A percentile compares a stretch with the other conserved stretches of the same genome.
phyloP scores from a whole-genome alignment of 2,888 invertebrate species.

The Chymomyza procnemis region DNA sequence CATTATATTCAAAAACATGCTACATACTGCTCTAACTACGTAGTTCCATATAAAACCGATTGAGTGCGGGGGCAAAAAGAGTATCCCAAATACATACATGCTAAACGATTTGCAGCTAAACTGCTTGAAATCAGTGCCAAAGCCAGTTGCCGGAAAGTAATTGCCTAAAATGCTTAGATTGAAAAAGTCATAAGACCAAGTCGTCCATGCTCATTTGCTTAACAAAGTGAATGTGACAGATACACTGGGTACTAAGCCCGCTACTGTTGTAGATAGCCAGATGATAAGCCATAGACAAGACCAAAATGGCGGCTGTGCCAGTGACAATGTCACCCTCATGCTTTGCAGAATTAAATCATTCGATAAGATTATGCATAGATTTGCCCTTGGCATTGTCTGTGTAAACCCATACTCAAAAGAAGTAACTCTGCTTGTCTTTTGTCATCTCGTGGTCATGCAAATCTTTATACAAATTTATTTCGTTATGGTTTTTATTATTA shows the following conservation, averaged over 20 bases:
- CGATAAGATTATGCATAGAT: conserved; percentile 68
- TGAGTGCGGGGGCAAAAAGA: background rate
- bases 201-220: conserved; percentile 43
- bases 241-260: no score
- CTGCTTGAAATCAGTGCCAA: background rate
- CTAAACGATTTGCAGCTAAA: background rate
- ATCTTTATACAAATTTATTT: conserved; percentile 63
- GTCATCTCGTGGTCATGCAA: background rate
- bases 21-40: no score
- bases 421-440: background rate
- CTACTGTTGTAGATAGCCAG: conserved; percentile 16
- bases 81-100: background rate
- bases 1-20: no score
- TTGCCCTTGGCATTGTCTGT: conserved; percentile 40
- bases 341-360: conserved; percentile 66
- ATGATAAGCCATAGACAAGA: conserved; percentile 50
- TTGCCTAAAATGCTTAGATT: background rate
- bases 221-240: conserved; percentile 28
- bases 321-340: background rate
- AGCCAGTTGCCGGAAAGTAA: conserved; percentile 1
- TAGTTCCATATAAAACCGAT: no score
- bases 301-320: conserved; percentile 26
- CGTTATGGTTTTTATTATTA: conserved; percentile 46
- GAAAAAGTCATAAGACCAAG: background rate
- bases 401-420: background rate